Evolutionary conservation across 2,797 vertebrate genomes (phyloP), one percentile per base, ranked within the genome.

Genomic region (Chelonia mydas): DNA sequence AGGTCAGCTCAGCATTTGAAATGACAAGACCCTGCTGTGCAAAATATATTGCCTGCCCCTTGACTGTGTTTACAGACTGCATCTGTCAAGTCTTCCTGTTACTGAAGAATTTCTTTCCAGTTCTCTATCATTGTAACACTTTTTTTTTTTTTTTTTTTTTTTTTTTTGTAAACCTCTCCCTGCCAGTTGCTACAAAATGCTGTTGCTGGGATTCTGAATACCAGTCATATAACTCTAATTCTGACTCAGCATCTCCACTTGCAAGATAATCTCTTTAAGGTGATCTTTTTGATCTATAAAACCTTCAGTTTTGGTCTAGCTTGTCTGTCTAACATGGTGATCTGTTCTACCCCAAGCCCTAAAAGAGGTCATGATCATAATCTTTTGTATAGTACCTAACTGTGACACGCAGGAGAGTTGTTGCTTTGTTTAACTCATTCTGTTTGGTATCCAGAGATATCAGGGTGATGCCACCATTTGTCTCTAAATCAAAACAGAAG

Each of bases 1-100:
- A 51, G 28, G 81, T 96, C 1, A 0, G 74, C 78, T 49, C 90
- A 25, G 25, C 94, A 95, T 94, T 76, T 94, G 89, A 93, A 96
- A 94, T 89, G 31, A 23, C 10, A 21, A 2, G 23, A 15, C 59
- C 81, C 17, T 79, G 59, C 81, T 96, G 88, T 68, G 76, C 88
- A 93, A 91, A 91, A 91, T 90, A 77, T 0, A 84, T 57, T 49
- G 15, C 55, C 76, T 80, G 28, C 74, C 45, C 54, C 37, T 81
- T 86, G 4, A 76, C 2, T 33, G 17, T 81, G 84, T 83, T 93
- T 91, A 81, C 78, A 93, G 84, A 55, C 83, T 88, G 72, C 78
- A 90, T 55, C 78, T 94, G 51, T 45, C 78, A 11, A 3, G 77
- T 77, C 54, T 81, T 95, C 15, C 51, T 83, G 81, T 86, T 68